These are phyloP conservation scores for Caenorhabditis sp. DNA, from an alignment of 2,888 invertebrate species.

Conservation along the genomic window DNA sequence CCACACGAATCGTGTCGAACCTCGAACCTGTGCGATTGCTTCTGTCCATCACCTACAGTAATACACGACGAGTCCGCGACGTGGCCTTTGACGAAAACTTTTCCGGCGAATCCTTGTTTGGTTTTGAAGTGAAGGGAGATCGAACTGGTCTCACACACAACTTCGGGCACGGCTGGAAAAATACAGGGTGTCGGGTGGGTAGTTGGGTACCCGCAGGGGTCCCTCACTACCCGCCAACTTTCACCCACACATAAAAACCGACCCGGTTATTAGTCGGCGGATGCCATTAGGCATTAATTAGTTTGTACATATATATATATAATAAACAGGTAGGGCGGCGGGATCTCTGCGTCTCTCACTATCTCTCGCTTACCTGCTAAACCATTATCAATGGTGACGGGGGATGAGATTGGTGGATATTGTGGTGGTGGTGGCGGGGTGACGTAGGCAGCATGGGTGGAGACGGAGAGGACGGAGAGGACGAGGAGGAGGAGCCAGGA, in stretches of 20 bases:
- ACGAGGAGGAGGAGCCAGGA: background rate
- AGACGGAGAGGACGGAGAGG: background rate
- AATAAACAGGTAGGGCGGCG: too few relatives aligned
- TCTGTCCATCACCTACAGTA: constrained; percentile 46
- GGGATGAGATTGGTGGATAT: background rate
- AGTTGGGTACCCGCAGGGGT: too few relatives aligned
- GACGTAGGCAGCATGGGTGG: background rate
- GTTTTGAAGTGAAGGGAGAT: constrained; percentile 65
- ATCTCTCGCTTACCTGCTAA: background rate
- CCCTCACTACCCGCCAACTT: too few relatives aligned
- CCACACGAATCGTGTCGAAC: constrained; percentile 68
- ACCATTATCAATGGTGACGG: background rate
- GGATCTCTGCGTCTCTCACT: background rate
- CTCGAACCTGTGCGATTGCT: constrained; percentile 52
- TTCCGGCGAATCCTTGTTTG: constrained; percentile 63
- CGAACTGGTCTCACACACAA: constrained; percentile 63
- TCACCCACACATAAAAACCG: too few relatives aligned
- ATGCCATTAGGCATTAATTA: too few relatives aligned
- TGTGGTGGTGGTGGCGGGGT: background rate
- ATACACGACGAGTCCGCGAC: constrained; percentile 48
- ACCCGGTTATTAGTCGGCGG: too few relatives aligned
- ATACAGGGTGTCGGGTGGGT: background rate
- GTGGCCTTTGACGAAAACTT: constrained; percentile 68
- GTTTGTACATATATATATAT: too few relatives aligned
- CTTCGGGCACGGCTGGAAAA: constrained; percentile 62